These are phyloP conservation scores for Saxicola maurus DNA, from an alignment of 2,797 vertebrate genomes.

Conservation along the genomic window DNA sequence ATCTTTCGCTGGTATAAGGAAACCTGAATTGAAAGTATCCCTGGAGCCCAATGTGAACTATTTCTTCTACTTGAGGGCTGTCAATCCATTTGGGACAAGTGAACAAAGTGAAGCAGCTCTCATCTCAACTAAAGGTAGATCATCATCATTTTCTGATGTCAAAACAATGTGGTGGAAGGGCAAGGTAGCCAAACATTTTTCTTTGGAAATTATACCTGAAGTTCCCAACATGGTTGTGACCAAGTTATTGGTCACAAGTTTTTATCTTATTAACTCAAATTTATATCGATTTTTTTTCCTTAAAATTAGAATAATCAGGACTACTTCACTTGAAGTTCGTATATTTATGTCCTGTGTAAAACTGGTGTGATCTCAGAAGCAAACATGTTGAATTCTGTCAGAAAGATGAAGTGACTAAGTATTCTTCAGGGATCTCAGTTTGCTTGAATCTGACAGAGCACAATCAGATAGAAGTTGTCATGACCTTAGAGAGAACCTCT, in stretches of 20 bases:
- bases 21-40: conserved; percentile 81
- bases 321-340: neutral
- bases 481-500: neutral
- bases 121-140: conserved; percentile 91
- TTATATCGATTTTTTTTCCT: neutral
- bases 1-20: conserved; percentile 86
- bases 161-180: neutral
- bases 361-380: neutral
- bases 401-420: neutral
- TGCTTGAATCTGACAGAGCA: neutral
- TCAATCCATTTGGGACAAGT: conserved; percentile 85
- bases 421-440: neutral
- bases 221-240: neutral
- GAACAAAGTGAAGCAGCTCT: conserved; percentile 95
- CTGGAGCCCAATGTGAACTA: conserved; percentile 92
- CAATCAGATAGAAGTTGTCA: neutral
- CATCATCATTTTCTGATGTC: neutral
- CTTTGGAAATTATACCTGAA: neutral
- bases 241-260: neutral
- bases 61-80: conserved; percentile 92
- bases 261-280: neutral
- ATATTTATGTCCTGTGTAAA: neutral
- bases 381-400: neutral
- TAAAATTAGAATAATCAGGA: neutral
- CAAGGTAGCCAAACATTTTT: neutral